Base-by-base conservation (phyloP, 2,888 invertebrate genomes). In the Metopia argyrocephala region DNA sequence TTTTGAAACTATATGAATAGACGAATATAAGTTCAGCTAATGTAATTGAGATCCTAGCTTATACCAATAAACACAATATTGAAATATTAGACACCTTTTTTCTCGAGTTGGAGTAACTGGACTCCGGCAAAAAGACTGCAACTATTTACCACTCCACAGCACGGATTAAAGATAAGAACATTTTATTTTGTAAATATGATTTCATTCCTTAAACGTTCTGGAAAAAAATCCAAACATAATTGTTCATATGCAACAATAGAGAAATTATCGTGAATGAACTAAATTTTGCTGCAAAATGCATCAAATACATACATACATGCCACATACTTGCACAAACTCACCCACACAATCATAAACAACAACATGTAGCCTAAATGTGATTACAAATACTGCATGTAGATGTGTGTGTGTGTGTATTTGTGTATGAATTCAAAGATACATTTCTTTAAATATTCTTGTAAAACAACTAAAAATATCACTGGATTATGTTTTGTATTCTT, bases 251-350 rank as follows among this genome's bases (percentile, higher is more conserved):
- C 48, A 25, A 57, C 45, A 70, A 71, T 76, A 48, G n/a, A 59
- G 48, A 59, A 54, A 69, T 59, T 38, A 62, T 45, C 65, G 12
- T 38, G 38, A 74, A 76, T 76, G 45, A 69, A 74, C 69, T 65
- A 52, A 52, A 48, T 45, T 46, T 18, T 25, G 20, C 73, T 61
- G 54, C 64, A 62, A 69, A 64, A 76, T 76, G 56, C 54, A 71
- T 15, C 38, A 18, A 65, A 61, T 50, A 57, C 56, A 50, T 50
- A 56, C 6, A 38, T 15, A 50, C 12, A 50, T 15, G 28, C n/a
- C 23, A 21, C 21, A 61, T 18, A 15, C 6, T 56, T 15, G 31
- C 20, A 38, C 31, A 23, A 15, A 28, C 18, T 7, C 2, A 31
- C 23, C 3, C n/a, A 27, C 12, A 21, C 18, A 18, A 9, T 21